Evolutionary conservation across 2,888 invertebrate species (phyloP).

Genomic region (Orthosia incerta): DNA sequence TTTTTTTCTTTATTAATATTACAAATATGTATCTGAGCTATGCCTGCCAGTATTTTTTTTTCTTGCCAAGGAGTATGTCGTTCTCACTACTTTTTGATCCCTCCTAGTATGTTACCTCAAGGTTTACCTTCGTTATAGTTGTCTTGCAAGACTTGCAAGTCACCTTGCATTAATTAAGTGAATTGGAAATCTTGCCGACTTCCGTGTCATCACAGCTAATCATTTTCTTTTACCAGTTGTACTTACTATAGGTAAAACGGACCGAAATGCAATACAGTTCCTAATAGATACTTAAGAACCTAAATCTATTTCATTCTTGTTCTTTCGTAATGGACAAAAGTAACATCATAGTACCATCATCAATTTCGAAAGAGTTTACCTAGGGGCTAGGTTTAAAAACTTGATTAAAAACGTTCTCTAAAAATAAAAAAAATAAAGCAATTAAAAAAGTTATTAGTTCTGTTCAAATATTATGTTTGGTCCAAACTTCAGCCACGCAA

Average conservation of each 20-base stretch:
- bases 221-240: not conserved
- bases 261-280: not conserved
- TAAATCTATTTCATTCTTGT: not conserved
- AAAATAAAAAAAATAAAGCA: no score
- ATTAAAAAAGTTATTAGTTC: no score
- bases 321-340: not conserved
- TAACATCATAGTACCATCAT: no score
- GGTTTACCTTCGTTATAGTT: not conserved
- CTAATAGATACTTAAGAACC: not conserved
- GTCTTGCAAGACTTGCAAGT: conserved; percentile 6
- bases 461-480: no score
- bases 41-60: no score
- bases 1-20: no score
- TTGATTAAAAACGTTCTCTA: no score
- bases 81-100: no score
- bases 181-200: not conserved
- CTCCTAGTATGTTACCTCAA: not conserved
- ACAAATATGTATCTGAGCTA: no score
- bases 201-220: conserved; percentile 4
- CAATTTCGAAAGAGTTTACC: not conserved
- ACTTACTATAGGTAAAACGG: not conserved
- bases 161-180: conserved; percentile 4
- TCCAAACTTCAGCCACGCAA: no score
- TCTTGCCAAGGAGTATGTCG: no score
- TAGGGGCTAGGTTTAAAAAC: not conserved